Evolutionary conservation across 2,797 vertebrate species (phyloP).

Genomic region (Propithecus perrieri): DNA sequence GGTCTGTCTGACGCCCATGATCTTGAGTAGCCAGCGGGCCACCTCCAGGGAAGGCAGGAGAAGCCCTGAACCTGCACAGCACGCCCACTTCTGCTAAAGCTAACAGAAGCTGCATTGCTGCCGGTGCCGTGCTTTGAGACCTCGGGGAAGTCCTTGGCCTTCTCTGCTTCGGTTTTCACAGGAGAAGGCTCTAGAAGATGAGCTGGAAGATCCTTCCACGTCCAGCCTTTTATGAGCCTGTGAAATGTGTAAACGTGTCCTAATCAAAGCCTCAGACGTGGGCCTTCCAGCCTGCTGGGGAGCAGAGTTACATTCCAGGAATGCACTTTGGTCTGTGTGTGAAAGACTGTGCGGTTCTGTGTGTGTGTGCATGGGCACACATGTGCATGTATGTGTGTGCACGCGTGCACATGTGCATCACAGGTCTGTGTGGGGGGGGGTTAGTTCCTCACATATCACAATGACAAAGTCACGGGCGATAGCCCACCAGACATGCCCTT

Average conservation of each 20-base stretch:
- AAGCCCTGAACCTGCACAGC: not conserved
- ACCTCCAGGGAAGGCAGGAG: not conserved
- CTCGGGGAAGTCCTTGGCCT: not conserved
- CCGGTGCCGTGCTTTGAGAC: not conserved
- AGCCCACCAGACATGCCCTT: not conserved
- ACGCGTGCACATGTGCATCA: fast-evolving
- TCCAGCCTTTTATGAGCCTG: not conserved
- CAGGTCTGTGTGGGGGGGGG: not conserved
- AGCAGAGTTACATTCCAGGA: not conserved
- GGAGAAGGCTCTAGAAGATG: not conserved
- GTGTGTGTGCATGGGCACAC: not conserved
- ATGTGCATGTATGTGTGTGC: fast-evolving
- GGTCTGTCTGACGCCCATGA: not conserved
- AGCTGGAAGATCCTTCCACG: not conserved
- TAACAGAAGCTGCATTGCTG: not conserved
- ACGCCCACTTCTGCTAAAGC: not conserved
- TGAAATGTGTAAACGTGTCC: not conserved
- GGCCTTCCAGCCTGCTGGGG: not conserved
- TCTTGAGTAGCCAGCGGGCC: no score
- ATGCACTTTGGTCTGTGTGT: not conserved
- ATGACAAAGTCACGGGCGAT: not conserved
- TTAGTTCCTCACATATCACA: not conserved
- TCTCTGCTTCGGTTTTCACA: not conserved
- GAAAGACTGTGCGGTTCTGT: not conserved
- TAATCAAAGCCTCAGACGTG: not conserved